Conservation (phyloP, 2,113 vertebrate genomes). For the Aptenodytes patagonicus region DNA sequence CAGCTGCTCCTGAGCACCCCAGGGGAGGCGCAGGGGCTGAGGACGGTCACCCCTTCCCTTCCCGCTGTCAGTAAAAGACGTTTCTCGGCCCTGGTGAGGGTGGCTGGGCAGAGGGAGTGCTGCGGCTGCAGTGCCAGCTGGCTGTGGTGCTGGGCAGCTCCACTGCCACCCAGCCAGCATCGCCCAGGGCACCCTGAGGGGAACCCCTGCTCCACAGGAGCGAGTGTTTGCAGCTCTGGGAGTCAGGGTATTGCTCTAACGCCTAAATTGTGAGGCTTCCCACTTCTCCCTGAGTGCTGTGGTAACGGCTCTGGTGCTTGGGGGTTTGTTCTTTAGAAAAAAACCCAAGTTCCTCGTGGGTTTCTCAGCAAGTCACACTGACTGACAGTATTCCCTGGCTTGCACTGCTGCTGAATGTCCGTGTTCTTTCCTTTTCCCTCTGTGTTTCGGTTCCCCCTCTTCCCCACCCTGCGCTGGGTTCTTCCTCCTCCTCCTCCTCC, state of each 20-base stretch:
- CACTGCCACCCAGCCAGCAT: background rate
- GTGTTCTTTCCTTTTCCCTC: background rate
- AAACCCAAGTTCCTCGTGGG: background rate
- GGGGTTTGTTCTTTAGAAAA: background rate
- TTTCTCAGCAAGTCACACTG: background rate
- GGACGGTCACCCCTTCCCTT: background rate
- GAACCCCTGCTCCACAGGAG: fast-evolving
- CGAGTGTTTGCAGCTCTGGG: fast-evolving
- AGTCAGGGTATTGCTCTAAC: fast-evolving
- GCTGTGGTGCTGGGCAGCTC: background rate
- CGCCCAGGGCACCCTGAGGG: fast-evolving
- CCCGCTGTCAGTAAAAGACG: background rate
- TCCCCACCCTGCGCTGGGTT: fast-evolving
- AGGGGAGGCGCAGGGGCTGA: background rate
- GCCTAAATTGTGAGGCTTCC: fast-evolving
- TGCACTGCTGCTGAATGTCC: background rate
- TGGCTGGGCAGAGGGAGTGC: background rate
- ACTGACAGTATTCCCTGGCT: background rate
- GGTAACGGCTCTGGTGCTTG: background rate
- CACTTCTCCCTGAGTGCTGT: fast-evolving
- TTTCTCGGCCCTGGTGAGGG: too few relatives aligned
- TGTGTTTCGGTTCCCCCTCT: fast-evolving
- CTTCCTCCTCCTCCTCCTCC: background rate
- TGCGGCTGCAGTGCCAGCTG: background rate
- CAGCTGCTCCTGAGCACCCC: background rate